A percentile compares a stretch with the other conserved stretches of the same genome.
Evolutionary conservation across 2,888 invertebrate genomes (phyloP).

Genomic region (Noctua janthe): DNA sequence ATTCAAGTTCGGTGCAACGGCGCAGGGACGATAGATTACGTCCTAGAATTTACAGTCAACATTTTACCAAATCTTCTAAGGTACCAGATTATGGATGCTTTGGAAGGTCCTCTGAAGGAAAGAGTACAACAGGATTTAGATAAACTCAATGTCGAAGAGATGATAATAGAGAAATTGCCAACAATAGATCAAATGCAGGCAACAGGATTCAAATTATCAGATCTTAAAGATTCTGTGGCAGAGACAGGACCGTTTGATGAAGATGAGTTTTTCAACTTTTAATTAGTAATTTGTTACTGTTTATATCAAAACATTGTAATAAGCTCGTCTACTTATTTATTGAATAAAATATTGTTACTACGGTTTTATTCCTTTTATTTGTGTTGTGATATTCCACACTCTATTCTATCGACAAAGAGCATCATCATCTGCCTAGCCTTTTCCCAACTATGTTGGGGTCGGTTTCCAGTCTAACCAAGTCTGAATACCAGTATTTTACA

Average conservation of each 20-base stretch:
- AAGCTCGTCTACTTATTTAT: slow-evolving; percentile 63
- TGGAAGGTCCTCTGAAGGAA: slow-evolving; percentile 94
- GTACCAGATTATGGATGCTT: slow-evolving; percentile 96
- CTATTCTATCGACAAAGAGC: neutral
- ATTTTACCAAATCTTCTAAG: slow-evolving; percentile 95
- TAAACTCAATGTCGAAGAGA: slow-evolving; percentile 93
- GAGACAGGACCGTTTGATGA: slow-evolving; percentile 79
- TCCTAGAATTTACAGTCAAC: slow-evolving; percentile 95
- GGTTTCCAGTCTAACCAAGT: no score
- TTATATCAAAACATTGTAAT: slow-evolving; percentile 16
- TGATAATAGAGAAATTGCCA: slow-evolving; percentile 93
- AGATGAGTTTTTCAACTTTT: slow-evolving; percentile 88
- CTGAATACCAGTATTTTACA: no score
- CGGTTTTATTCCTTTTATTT: neutral
- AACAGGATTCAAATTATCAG: slow-evolving; percentile 85
- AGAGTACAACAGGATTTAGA: slow-evolving; percentile 94
- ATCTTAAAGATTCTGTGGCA: slow-evolving; percentile 73
- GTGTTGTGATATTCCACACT: neutral
- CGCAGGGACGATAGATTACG: slow-evolving; percentile 96
- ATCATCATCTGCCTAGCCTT: no score
- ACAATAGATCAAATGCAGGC: slow-evolving; percentile 91
- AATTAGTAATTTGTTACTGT: slow-evolving; percentile 36
- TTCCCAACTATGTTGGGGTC: no score
- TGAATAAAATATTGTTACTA: slow-evolving; percentile 17
- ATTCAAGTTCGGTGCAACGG: slow-evolving; percentile 96